Evolutionary conservation across 2,888 invertebrate species (phyloP).

Genomic region (Tuberolachnus salignus): DNA sequence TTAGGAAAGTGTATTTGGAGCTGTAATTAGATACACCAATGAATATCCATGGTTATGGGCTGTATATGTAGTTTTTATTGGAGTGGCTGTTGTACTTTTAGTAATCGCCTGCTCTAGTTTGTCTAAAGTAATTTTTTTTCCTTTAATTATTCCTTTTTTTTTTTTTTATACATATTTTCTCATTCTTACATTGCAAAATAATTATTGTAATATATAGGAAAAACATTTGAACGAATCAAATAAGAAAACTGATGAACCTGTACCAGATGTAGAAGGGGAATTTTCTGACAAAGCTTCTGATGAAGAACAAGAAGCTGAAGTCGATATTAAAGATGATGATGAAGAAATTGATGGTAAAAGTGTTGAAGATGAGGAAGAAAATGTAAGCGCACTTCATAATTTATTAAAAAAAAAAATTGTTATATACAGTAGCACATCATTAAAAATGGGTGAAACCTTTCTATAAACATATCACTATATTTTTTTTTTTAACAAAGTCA

Average conservation of each 20-base stretch:
- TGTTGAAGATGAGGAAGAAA: constrained; percentile 55
- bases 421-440: too few relatives aligned
- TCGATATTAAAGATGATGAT: constrained; percentile 61
- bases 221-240: constrained; percentile 65
- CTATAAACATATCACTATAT: too few relatives aligned
- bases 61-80: constrained; percentile 78
- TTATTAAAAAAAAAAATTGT: neutral
- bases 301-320: constrained; percentile 61
- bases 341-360: constrained; percentile 62
- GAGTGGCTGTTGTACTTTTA: constrained; percentile 78
- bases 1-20: constrained; percentile 52
- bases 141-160: neutral
- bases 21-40: constrained; percentile 68
- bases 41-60: constrained; percentile 92
- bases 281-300: constrained; percentile 59
- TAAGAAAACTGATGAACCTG: constrained; percentile 76
- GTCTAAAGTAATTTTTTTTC: constrained; percentile 64
- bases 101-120: constrained; percentile 81
- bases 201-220: constrained; percentile 61
- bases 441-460: too few relatives aligned
- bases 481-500: too few relatives aligned
- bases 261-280: constrained; percentile 66
- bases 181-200: neutral
- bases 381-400: constrained; percentile 32
- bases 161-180: constrained; percentile 24